phyloP scores from a whole-genome alignment of 1,140 invertebrate genomes.

The Augochlora pura region DNA sequence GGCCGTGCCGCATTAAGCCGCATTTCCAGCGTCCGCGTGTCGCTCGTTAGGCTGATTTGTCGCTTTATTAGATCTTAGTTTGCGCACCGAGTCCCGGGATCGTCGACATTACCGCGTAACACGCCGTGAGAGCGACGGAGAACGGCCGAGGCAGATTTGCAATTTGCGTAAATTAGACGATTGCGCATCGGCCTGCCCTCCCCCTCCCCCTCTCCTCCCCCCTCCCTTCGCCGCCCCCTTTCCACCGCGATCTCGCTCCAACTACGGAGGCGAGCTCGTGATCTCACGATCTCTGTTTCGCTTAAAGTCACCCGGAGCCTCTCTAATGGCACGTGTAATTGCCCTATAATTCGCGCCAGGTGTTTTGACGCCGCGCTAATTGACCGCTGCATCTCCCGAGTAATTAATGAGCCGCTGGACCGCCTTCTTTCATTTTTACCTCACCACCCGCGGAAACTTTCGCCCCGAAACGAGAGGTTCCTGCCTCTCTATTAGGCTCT shows the following conservation, averaged over 20 bases:
- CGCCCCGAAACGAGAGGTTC: no score
- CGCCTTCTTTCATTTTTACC: no score
- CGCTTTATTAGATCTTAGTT: conserved; percentile 80
- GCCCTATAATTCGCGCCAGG: conserved; percentile 66
- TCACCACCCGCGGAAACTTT: no score
- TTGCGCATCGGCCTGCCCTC: conserved; percentile 48
- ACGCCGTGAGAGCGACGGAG: conserved; percentile 25
- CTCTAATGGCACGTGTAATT: conserved; percentile 69
- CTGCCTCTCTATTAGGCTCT: no score
- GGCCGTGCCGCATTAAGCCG: conserved; percentile 54
- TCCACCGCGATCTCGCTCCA: no score
- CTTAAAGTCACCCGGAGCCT: conserved; percentile 20
- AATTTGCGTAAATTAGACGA: conserved; percentile 80
- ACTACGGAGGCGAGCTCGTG: no score
- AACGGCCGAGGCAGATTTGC: conserved; percentile 50
- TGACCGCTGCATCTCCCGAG: conserved; percentile 12
- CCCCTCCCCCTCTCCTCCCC: background rate
- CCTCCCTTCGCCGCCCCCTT: no score
- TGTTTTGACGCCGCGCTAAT: conserved; percentile 60
- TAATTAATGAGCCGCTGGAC: conserved; percentile 47
- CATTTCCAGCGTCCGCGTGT: conserved; percentile 58
- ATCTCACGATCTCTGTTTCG: conserved; percentile 24
- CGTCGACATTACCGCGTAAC: conserved; percentile 51
- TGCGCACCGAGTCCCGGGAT: conserved; percentile 50
- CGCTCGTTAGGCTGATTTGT: conserved; percentile 78